Evolutionary conservation across 2,113 vertebrate genomes (phyloP).

Genomic region (Odontophorus gujanensis): DNA sequence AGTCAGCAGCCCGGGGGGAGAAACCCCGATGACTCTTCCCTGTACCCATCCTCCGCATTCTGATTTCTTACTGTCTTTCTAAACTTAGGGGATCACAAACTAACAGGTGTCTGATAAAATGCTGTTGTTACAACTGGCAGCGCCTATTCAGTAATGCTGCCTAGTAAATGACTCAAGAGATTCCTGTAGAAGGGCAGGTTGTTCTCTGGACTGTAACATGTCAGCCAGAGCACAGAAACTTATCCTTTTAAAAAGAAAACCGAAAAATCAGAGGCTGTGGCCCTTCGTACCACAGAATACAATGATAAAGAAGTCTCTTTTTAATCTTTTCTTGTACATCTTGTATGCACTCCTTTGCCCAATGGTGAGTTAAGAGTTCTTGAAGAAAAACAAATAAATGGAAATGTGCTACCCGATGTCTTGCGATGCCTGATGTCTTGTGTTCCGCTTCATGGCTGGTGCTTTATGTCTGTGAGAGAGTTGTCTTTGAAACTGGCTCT

Average conservation of each 20-base stretch:
- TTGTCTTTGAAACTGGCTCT: neutral
- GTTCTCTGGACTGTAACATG: constrained; percentile 8
- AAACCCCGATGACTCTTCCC: neutral
- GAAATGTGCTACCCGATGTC: neutral
- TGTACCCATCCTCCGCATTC: neutral
- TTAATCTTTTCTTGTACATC: constrained; percentile 29
- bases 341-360: constrained; percentile 42
- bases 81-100: neutral
- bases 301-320: constrained; percentile 19
- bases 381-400: constrained; percentile 56
- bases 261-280: neutral
- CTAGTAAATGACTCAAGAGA: neutral
- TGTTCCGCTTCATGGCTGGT: neutral
- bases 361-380: neutral
- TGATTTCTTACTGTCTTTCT: neutral
- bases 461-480: neutral
- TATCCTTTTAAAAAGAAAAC: neutral
- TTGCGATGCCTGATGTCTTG: neutral
- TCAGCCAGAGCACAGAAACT: neutral
- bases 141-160: neutral
- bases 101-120: neutral
- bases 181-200: neutral
- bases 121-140: neutral
- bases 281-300: neutral
- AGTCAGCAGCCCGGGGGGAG: neutral